Base-by-base conservation (phyloP, 1,140 invertebrate genomes). In the Apolygus lucorum region DNA sequence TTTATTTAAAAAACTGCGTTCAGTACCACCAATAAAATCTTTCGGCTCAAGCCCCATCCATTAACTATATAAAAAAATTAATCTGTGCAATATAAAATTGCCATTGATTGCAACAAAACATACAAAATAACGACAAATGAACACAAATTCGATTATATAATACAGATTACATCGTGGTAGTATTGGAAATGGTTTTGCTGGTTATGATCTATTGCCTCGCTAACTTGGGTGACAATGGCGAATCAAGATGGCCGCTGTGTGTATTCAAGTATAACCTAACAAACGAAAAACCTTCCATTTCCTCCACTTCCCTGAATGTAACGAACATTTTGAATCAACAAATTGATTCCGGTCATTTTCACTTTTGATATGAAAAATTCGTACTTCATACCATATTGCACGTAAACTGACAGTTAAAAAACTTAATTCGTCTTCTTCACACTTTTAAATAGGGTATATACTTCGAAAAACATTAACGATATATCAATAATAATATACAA, bases 101-200 rank as follows among this genome's bases (percentile, higher is more conserved):
- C 66, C 22, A 68, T 52, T 68, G 42, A 49, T 29, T 49, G 42
- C 24, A 68, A 68, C 66, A 68, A 68, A 52, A 28, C n/a, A 54
- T 54, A 54, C 25, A 24, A n/a, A 24, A 54, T n/a, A n/a, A n/a
- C n/a, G n/a, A n/a, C n/a, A n/a, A 42, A 42, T 17, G 34, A 42
- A 42, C 34, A 42, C 34, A 17, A 4, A 4, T 42, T 42, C 17
- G 4, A 42, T 42, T 42, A 8, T 42, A 8, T 42, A 42, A 42
- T 42, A 42, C n/a, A n/a, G n/a, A n/a, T n/a, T n/a, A n/a, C n/a
- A n/a, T n/a, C n/a, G n/a, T n/a, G n/a, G n/a, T n/a, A n/a, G n/a
- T n/a, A n/a, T n/a, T n/a, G n/a, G n/a, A n/a, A n/a, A n/a, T n/a
- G n/a, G n/a, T n/a, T n/a, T n/a, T n/a, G n/a, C n/a, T n/a, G n/a